Base-by-base conservation (phyloP, 2,113 vertebrate species). In the Tragelaphus strepsiceros region DNA sequence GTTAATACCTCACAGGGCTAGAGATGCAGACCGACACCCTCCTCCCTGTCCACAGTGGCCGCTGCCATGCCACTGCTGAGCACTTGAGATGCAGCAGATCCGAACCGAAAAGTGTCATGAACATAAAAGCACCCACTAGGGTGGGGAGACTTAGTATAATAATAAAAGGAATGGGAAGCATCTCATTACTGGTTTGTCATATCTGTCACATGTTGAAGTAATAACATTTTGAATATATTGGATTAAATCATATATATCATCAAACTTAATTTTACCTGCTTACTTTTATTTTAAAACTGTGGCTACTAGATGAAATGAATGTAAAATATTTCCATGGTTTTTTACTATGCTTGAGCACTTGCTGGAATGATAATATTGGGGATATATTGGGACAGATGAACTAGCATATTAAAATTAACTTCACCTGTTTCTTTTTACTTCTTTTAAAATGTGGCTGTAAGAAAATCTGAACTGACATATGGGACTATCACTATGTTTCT, bases 21-120 rank as follows among this genome's bases (percentile, higher is more conserved):
- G 11, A 6, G 21, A 86, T 2, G 56, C 49, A 2, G 3, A 28
- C 83, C 19, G 4, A 49, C 51, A 9, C 3, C 13, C 58, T 2
- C 17, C n/a, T 22, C 5, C 15, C 39, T 24, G 94, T 39, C 84
- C 28, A 5, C 58, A 9, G 2, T 0, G 49, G 54, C 19, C 2
- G 3, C 58, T 24, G 9, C 49, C 39, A 0, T 16, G 59, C 12
- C 49, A 14, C 62, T 54, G 0, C 0, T 3, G 74, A 53, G 5
- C 11, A 3, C 22, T 49, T 3, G 10, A 5, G 24, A 46, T 17
- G 17, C 19, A 39, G 26, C 17, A 22, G 53, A 17, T 83, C 10
- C 51, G 14, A 49, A 46, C 0, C 15, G 84, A 71, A 43, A 80
- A 6, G 17, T 10, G 12, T 15, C 2, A 0, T 8, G 3, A 58